Evolutionary conservation across 2,113 vertebrate species (phyloP), one percentile per base, ranked within the genome.

Genomic region (Toxostoma redivivum): DNA sequence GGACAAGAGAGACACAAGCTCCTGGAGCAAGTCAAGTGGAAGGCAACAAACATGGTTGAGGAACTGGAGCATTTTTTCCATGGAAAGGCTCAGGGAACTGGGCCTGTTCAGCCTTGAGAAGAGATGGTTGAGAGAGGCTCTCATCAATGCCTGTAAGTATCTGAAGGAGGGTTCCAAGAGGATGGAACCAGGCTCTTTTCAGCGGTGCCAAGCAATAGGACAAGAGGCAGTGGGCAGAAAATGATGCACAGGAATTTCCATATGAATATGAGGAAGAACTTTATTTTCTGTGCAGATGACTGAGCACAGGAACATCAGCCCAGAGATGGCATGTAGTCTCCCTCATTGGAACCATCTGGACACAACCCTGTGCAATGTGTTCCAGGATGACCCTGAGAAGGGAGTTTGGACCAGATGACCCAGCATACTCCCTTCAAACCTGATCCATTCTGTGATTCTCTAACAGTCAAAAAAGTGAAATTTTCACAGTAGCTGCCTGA

Each of bases 161-260:
- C 50, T 57, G 27, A 57, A 42, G 22, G 12, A 80, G 6, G 7
- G 9, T 35, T 15, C 3, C 31, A 33, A 25, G 37, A 27, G 31
- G 18, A 72, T 23, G 10, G 8, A 50, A 4, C 8, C 37, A 57
- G 37, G 9, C 25, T 54, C 4, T 4, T 48, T 24, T 42, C 25
- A 33, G 35, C 3, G 2, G 1, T 48, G 30, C 42, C 42, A 56
- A 64, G 17, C 25, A 50, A 16, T 15, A 37, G 3, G 18, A 50
- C n/a, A 33, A 81, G 27, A 57, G 31, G 20, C 10, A 65, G 44
- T 16, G 58, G 31, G 19, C 10, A 66, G 60, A 81, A 81, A 58
- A 0, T 0, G 67, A 20, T 50, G 44, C 15, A 37, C 10, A 50
- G 50, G 19, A 66, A 66, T 11, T 38, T 58, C 19, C 3, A 1